These are phyloP conservation scores for Fulica atra DNA, from an alignment of 2,113 vertebrate genomes.

Conservation along the genomic window DNA sequence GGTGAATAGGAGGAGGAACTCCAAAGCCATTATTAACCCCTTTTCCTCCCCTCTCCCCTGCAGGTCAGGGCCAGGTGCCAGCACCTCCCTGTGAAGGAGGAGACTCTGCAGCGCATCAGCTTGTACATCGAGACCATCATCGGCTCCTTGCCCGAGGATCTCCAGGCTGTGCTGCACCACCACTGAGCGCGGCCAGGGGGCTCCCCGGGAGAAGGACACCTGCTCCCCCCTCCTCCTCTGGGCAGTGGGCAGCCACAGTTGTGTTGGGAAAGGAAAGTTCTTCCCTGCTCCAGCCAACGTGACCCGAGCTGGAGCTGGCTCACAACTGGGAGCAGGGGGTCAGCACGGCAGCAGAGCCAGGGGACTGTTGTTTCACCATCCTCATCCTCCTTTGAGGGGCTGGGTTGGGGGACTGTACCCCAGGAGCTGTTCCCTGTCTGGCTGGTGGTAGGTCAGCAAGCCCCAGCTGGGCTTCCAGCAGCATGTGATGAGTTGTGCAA, in stretches of 20 bases:
- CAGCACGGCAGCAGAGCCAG: not conserved
- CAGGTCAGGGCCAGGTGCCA: slow-evolving; percentile 82
- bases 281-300: not conserved
- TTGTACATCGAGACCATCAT: slow-evolving; percentile 75
- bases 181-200: not conserved
- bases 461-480: not conserved
- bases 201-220: not conserved
- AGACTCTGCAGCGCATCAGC: slow-evolving; percentile 75
- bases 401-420: not conserved
- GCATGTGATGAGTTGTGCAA: not conserved
- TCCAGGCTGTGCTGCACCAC: slow-evolving; percentile 82
- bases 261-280: not conserved
- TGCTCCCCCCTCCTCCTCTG: not conserved
- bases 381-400: not conserved
- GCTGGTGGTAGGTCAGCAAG: not conserved
- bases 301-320: not conserved
- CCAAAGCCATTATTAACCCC: fast-evolving
- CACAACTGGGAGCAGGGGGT: fast-evolving
- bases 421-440: not conserved
- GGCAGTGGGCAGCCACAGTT: not conserved
- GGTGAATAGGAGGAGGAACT: not conserved
- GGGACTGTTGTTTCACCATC: fast-evolving
- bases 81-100: slow-evolving; percentile 84
- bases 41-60: no score
- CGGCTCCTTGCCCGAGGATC: slow-evolving; percentile 83